Evolutionary conservation across 2,888 invertebrate genomes (phyloP).

Genomic region (Drosophila prolongata): DNA sequence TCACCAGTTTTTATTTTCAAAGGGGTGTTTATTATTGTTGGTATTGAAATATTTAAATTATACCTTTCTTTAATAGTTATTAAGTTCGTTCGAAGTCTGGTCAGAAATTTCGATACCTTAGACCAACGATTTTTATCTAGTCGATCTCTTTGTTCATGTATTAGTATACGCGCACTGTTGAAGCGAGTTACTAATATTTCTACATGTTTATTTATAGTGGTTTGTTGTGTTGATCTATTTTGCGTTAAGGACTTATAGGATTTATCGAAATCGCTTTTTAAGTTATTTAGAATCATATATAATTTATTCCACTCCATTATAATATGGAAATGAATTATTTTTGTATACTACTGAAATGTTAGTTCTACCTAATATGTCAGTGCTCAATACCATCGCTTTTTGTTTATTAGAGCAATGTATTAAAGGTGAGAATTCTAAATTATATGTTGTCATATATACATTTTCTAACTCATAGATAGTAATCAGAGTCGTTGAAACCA

Average conservation of each 20-base stretch:
- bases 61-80: neutral
- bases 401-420: too few species aligned
- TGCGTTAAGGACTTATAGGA: neutral
- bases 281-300: neutral
- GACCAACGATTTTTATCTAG: neutral
- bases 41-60: constrained; percentile 1
- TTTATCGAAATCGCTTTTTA: neutral
- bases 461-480: neutral
- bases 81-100: neutral
- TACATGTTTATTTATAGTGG: neutral
- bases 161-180: neutral
- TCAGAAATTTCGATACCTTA: neutral
- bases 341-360: too few species aligned
- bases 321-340: too few species aligned
- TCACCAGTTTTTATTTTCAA: too few species aligned
- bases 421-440: too few species aligned
- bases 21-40: neutral
- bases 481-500: neutral
- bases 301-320: too few species aligned
- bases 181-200: neutral
- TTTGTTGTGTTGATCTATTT: neutral
- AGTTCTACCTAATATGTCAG: too few species aligned
- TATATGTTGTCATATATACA: neutral
- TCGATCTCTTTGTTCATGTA: neutral
- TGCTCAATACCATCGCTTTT: too few species aligned